A percentile compares a stretch with the other conserved stretches of the same genome.
phyloP scores from a whole-genome alignment of 2,113 vertebrate species.

The Prinia subflava region DNA sequence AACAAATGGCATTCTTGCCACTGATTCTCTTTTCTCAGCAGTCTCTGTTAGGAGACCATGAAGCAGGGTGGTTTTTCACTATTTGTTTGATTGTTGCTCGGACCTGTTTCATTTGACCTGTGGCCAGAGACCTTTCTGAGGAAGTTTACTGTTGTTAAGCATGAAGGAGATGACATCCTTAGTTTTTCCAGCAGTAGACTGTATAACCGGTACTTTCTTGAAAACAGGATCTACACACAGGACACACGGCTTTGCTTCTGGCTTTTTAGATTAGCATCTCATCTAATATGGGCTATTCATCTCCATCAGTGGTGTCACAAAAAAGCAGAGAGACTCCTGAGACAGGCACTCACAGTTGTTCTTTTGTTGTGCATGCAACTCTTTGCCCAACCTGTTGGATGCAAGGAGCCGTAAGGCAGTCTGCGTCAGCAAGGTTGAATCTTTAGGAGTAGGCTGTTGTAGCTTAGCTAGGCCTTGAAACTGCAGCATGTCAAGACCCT shows the following conservation, averaged over 20 bases:
- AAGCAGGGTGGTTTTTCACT: neutral
- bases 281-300: neutral
- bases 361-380: neutral
- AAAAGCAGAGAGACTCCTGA: neutral
- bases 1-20: neutral
- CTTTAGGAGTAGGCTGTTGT: neutral
- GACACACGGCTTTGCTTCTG: neutral
- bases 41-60: neutral
- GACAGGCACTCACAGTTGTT: neutral
- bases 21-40: neutral
- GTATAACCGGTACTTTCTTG: neutral
- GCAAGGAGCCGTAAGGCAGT: neutral
- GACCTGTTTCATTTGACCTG: neutral
- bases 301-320: neutral
- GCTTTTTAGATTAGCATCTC: neutral
- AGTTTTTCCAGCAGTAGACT: neutral
- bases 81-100: neutral
- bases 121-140: neutral
- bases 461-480: neutral
- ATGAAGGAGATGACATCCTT: neutral
- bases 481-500: neutral
- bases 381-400: neutral
- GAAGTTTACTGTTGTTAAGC: neutral
- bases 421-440: neutral
- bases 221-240: rapidly evolving